Percentiles rank a stretch among this genome's conserved stretches.
Evolutionary conservation across 1,140 invertebrate genomes (phyloP).

Genomic region (Drosophila tristis): DNA sequence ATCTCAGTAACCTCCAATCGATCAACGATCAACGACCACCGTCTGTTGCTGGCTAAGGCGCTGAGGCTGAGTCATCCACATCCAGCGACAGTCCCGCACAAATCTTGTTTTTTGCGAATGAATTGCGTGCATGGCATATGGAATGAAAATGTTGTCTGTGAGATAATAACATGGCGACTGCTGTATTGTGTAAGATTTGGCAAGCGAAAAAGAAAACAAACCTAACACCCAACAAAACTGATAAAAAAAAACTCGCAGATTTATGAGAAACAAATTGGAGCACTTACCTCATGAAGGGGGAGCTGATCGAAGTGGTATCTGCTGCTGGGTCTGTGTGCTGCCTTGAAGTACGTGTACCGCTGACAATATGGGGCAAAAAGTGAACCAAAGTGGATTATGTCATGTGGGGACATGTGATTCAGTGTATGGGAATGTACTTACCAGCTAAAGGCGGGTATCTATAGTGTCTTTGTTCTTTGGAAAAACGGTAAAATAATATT

Average conservation of each 20-base stretch:
- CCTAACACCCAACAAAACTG: conserved; percentile 4
- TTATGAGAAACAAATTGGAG: conserved; percentile 44
- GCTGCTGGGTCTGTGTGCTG: conserved; percentile 18
- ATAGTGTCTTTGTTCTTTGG: conserved; percentile 2
- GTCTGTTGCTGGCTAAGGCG: conserved; percentile 35
- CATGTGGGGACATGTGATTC: conserved; percentile 12
- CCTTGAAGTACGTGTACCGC: conserved; percentile 12
- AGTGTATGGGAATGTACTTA: background rate
- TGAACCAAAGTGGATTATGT: conserved; percentile 28
- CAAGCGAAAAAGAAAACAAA: conserved; percentile 20
- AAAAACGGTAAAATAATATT: no score
- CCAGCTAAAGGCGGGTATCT: background rate
- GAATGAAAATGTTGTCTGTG: conserved; percentile 33
- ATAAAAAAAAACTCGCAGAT: conserved; percentile 39
- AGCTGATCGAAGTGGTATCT: conserved; percentile 10
- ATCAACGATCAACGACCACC: conserved; percentile 22
- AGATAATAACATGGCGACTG: conserved; percentile 36
- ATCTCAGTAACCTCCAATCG: conserved; percentile 35
- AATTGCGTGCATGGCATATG: conserved; percentile 43
- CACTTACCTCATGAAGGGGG: background rate
- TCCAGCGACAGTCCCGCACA: conserved; percentile 13
- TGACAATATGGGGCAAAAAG: conserved; percentile 11
- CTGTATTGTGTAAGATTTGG: conserved; percentile 50
- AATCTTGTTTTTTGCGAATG: conserved; percentile 31
- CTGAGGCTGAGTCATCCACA: conserved; percentile 30